Evolutionary conservation across 1,140 invertebrate species (phyloP), one percentile per base, ranked within the genome.

Genomic region (Zaprionus africanus): DNA sequence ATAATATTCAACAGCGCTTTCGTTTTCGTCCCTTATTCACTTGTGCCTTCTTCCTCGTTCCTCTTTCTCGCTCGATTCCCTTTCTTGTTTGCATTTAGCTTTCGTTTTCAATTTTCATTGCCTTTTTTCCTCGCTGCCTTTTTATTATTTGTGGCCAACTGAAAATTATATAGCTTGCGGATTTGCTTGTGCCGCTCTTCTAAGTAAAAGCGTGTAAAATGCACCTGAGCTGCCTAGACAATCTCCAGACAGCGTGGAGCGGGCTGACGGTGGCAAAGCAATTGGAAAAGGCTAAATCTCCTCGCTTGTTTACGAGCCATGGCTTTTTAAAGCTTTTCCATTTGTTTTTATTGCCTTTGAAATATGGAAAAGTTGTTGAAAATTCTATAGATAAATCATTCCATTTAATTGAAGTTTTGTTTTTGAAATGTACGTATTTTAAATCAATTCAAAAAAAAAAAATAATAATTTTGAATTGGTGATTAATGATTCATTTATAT

Each of bases 61-160:
- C 9, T 15, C 28, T 46, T 61, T 46, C 22, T 26, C 41, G 15
- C 31, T 4, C 34, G 31, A 54, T 49, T 64, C 26, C 36, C 15
- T 63, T 65, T 60, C 57, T 43, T 79, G 77, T 83, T 86, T 83
- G 80, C 78, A 82, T 78, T 88, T 58, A 81, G 88, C 83, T 87
- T 87, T 87, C 83, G 46, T 87, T 87, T 87, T 87, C 83, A 84
- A 87, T 87, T 88, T 87, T 78, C 83, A 77, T 63, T 67, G 82
- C 60, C 76, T 60, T 75, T 72, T 70, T 73, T 15, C 19, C 17
- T 49, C 28, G 78, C 59, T 64, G 38, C 24, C 26, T 53, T 75
- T 79, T 76, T 61, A 36, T 73, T 69, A 70, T 71, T 79, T 76
- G 68, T 46, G 74, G 67, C 68, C 60, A 58, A 38, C 74, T 76